Conservation (phyloP, 2,797 vertebrate genomes). For the Coccyzus lansbergi region DNA sequence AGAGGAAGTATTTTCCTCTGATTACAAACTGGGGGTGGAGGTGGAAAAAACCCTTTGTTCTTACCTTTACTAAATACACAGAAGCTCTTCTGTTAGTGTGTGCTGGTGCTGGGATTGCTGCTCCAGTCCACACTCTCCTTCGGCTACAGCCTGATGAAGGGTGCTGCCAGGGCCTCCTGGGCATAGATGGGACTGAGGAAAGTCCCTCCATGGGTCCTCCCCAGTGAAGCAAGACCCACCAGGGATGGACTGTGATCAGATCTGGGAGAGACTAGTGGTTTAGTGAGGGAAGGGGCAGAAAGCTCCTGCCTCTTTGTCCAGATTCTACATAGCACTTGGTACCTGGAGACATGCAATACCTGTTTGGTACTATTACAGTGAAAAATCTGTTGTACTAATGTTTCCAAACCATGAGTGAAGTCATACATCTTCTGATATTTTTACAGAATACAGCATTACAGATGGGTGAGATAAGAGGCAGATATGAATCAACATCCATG, state of each 20-base stretch:
- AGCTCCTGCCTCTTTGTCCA: background rate
- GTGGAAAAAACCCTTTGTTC: background rate
- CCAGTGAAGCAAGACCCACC: rapidly evolving
- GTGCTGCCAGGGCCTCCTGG: background rate
- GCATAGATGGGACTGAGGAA: background rate
- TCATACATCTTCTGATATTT: background rate
- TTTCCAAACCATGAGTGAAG: background rate
- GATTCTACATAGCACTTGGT: background rate
- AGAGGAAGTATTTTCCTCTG: background rate
- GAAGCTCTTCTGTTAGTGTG: background rate
- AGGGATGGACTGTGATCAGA: background rate
- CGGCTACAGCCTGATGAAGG: rapidly evolving
- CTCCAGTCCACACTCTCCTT: background rate
- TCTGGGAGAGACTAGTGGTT: background rate
- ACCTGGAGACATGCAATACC: rapidly evolving
- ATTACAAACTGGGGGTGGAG: background rate
- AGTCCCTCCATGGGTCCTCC: background rate
- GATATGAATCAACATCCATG: background rate
- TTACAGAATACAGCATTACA: background rate
- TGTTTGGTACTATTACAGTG: background rate
- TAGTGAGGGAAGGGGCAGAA: background rate
- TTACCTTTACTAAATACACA: too few species aligned
- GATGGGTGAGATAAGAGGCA: background rate
- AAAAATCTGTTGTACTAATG: background rate
- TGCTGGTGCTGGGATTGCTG: background rate